phyloP scores from a whole-genome alignment of 2,888 invertebrate species.

The Sisyra nigra region DNA sequence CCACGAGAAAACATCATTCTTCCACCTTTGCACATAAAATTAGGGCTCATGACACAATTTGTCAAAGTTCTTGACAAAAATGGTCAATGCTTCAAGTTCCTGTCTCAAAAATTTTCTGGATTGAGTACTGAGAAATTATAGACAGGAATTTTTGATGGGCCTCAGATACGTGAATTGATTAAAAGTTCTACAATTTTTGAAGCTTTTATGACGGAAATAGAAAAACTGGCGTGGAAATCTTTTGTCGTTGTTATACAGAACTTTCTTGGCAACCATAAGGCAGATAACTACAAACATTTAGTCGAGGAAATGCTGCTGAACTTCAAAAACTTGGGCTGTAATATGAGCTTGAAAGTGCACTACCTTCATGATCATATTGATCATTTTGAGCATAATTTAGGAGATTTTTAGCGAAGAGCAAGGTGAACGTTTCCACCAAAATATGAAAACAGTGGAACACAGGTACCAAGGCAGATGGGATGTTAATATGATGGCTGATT shows the following conservation, averaged over 20 bases:
- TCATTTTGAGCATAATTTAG: constrained; percentile 10
- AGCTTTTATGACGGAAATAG: constrained; percentile 6
- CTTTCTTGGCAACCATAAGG: constrained; percentile 6
- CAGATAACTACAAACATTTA: constrained; percentile 3
- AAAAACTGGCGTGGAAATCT: constrained; percentile 8
- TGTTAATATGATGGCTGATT: too few relatives aligned
- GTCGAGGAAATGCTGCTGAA: not conserved
- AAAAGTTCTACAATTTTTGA: constrained; percentile 7
- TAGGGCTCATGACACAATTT: constrained; percentile 9
- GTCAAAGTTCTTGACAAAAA: constrained; percentile 7
- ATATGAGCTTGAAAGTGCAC: constrained; percentile 11
- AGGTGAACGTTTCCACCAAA: not conserved
- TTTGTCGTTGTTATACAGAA: constrained; percentile 7
- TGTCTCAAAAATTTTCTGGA: constrained; percentile 8
- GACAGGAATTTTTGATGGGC: constrained; percentile 8
- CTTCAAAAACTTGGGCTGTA: constrained; percentile 10
- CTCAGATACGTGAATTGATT: constrained; percentile 5
- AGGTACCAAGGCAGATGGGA: too few relatives aligned
- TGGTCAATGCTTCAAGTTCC: constrained; percentile 8
- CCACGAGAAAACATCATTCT: constrained; percentile 3
- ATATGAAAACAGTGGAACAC: too few relatives aligned
- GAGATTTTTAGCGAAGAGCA: not conserved
- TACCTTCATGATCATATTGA: constrained; percentile 9
- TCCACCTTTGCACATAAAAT: constrained; percentile 8
- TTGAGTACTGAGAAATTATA: constrained; percentile 10